Evolutionary conservation across 2,888 invertebrate species (phyloP), one percentile per base, ranked within the genome.

Genomic region (Invenusta paracnida): DNA sequence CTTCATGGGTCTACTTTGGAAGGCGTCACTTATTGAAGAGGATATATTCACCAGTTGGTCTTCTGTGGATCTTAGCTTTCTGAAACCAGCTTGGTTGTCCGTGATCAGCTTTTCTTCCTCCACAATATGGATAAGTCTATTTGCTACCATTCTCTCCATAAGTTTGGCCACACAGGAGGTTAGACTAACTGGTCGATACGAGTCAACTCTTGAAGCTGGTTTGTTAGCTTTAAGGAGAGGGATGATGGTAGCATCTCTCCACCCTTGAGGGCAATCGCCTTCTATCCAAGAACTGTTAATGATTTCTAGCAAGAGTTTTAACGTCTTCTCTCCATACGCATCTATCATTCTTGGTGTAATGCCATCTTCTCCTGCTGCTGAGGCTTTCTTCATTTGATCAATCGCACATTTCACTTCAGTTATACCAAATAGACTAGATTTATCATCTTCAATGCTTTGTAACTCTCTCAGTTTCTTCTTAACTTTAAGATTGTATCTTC

Each of bases 41-140:
- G 27, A 81, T 81, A 81, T 27, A 28, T 28, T 81, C 81, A 81
- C 27, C n/a, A 81, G 27, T 28, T 81, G 81, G 81, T 81, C 81
- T 28, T 25, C 28, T 25, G 81, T 81, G 11, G 81, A 48, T 48
- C 48, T 48, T 48, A 48, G 17, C 17, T 48, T 48, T 17, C 48
- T 48, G 48, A n/a, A n/a, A n/a, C n/a, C n/a, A n/a, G n/a, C n/a
- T n/a, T n/a, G n/a, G n/a, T n/a, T n/a, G n/a, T n/a, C n/a, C n/a
- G n/a, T 48, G 48, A 48, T 48, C 5, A 48, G 48, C 48, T 17
- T 17, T 48, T 17, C 17, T 11, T 48, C 48, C 17, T 48, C 48
- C 17, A 17, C 5, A 48, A 48, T 48, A 17, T 48, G 48, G 48
- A 48, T 48, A 17, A 48, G 48, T 17, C 48, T 48, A 48, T 48